Percentiles rank a stretch among this genome's conserved stretches.
Evolutionary conservation across 2,113 vertebrate species (phyloP).

Genomic region (Ctenodactylus gundi): DNA sequence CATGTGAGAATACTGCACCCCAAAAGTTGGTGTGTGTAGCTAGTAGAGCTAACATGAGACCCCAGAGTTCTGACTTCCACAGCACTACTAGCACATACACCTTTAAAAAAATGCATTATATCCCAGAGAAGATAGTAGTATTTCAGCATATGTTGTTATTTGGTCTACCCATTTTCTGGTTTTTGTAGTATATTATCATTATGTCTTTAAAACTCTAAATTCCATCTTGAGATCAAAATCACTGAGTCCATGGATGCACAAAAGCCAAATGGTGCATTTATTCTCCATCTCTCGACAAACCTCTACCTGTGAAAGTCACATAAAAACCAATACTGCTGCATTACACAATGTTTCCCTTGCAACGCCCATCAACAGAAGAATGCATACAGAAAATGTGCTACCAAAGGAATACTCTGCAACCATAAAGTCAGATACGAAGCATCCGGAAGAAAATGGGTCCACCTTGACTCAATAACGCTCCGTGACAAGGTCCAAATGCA

Average conservation of each 20-base stretch:
- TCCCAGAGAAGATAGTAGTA: background rate
- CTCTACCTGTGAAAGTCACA: too few species aligned
- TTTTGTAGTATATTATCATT: background rate
- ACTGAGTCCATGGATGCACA: background rate
- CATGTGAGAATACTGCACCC: background rate
- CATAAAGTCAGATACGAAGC: too few species aligned
- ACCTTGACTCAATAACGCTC: too few species aligned
- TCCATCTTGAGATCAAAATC: background rate
- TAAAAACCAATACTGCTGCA: background rate
- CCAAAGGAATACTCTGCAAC: too few species aligned
- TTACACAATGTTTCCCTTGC: background rate
- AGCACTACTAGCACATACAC: background rate
- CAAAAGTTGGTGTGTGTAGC: background rate
- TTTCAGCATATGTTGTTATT: background rate
- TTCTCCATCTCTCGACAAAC: background rate
- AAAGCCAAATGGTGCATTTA: background rate
- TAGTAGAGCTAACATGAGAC: background rate
- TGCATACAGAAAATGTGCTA: too few species aligned
- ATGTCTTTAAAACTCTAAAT: background rate
- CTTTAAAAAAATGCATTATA: background rate
- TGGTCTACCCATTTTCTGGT: background rate
- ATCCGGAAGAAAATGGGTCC: too few species aligned
- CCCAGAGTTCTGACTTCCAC: background rate
- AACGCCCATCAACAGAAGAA: too few species aligned
- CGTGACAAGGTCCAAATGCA: too few species aligned